A percentile compares a stretch with the other conserved stretches of the same genome.
These are phyloP conservation scores for Silurus aristotelis DNA, from an alignment of 2,797 vertebrate species.

Conservation along the genomic window DNA sequence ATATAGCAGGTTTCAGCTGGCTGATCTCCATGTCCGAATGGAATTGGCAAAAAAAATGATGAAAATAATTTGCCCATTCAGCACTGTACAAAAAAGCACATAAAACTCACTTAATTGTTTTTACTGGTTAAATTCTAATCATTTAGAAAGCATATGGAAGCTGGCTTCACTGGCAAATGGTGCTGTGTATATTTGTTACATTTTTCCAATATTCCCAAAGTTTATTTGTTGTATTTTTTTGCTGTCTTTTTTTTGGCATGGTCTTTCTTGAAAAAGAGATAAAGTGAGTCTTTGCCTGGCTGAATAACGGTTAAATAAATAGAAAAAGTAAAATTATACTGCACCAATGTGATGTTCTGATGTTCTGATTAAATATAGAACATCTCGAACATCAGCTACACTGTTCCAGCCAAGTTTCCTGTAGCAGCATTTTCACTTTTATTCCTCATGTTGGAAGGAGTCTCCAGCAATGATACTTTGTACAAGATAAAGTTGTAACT, in stretches of 20 bases:
- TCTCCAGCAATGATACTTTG: neutral
- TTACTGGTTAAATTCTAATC: neutral
- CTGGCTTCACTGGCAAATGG: neutral
- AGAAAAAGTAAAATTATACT: neutral
- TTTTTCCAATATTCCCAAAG: neutral
- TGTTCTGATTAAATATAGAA: neutral
- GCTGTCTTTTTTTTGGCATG: neutral
- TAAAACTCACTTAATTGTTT: neutral
- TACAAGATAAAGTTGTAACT: neutral
- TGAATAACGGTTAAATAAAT: neutral
- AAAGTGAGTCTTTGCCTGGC: neutral
- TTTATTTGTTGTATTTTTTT: neutral
- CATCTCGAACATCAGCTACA: neutral
- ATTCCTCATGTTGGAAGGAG: neutral
- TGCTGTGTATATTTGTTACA: neutral
- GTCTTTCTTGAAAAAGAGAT: neutral
- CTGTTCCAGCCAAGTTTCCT: neutral
- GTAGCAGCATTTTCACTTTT: neutral
- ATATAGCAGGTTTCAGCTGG: neutral
- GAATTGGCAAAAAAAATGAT: neutral
- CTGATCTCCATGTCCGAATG: neutral
- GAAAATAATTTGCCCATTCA: neutral
- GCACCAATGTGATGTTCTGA: neutral
- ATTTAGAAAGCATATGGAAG: neutral
- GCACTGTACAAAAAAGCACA: neutral